A percentile compares a stretch with the other conserved stretches of the same genome.
phyloP scores from a whole-genome alignment of 1,140 invertebrate genomes.

The Plodia interpunctella region DNA sequence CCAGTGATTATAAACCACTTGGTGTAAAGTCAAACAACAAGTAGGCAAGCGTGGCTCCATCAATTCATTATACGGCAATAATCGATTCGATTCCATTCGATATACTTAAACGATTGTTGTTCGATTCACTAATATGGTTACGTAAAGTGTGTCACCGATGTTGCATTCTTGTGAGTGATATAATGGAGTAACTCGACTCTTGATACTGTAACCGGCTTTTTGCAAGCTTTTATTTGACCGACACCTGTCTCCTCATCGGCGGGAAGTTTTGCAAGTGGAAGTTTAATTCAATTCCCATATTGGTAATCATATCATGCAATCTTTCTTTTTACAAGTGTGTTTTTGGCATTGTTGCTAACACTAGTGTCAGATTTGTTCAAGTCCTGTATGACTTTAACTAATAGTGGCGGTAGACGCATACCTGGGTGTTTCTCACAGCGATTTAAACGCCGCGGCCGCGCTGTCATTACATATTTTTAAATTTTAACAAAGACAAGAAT shows the following conservation, averaged over 20 bases:
- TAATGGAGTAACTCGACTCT: slow-evolving; percentile 23
- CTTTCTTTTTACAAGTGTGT: too few species aligned
- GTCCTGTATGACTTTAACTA: too few species aligned
- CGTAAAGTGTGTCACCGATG: slow-evolving; percentile 28
- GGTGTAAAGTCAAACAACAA: too few species aligned
- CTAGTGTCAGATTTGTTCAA: too few species aligned
- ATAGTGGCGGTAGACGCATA: too few species aligned
- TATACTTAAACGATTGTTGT: neutral
- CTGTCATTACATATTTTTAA: too few species aligned
- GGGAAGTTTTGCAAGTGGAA: neutral
- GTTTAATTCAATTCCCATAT: neutral
- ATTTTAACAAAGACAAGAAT: too few species aligned
- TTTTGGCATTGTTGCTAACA: too few species aligned
- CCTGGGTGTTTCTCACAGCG: too few species aligned
- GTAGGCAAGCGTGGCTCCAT: neutral
- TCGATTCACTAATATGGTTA: slow-evolving; percentile 10
- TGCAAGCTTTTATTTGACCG: neutral
- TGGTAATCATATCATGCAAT: too few species aligned
- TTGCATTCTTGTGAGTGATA: slow-evolving; percentile 15
- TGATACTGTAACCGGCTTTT: slow-evolving; percentile 22
- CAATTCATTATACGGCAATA: slow-evolving; percentile 4
- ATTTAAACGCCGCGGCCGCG: too few species aligned
- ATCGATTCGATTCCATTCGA: slow-evolving; percentile 20
- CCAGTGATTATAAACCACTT: too few species aligned
- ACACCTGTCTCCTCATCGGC: neutral